Base-by-base conservation (phyloP, 1,140 invertebrate genomes). In the Phymastichus coffea region DNA sequence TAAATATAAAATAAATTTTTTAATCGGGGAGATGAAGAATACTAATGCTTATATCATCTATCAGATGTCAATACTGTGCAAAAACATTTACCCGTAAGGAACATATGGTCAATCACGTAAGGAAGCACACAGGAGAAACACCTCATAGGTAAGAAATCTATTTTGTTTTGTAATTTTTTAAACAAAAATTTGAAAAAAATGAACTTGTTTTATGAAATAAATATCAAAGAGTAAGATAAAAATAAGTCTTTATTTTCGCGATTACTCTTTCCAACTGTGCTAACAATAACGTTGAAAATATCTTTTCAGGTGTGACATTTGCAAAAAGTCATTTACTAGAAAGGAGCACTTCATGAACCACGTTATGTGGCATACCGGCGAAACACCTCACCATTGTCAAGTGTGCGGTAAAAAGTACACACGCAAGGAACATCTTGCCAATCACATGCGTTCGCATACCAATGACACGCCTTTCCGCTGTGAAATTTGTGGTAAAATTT, bases 401-500 rank as follows among this genome's bases (percentile, higher is more conserved):
- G 84, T 88, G 52, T 89, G 88, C 72, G 86, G 86, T 61, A 90
- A 89, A 81, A 89, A 89, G 70, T 89, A 88, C 76, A 89, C 87
- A 48, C 84, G 88, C 58, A 89, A 89, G 75, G 88, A 90, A 74
- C 87, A 90, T 79, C 82, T 89, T 67, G 83, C 86, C 59, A 89
- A 88, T 75, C 88, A 90, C 76, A 87, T 89, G 86, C 82, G 87
- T 53, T 88, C 88, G 37, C 89, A 90, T 72, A 95, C 92, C 59
- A 92, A 92, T 66, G 92, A 94, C 72, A 87, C 86, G 40, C 87
- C 87, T 57, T 88, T 87, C 77, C 83, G 87, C 66, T 92, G 89
- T 77, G 88, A 91, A 76, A 88, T 90, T 74, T 95, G 92, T 78
- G 88, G 88, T 72, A 79, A 83, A 73, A 75, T 41, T 22, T 35